Conservation (phyloP, 2,797 vertebrate species). For the Propithecus deckenii region DNA sequence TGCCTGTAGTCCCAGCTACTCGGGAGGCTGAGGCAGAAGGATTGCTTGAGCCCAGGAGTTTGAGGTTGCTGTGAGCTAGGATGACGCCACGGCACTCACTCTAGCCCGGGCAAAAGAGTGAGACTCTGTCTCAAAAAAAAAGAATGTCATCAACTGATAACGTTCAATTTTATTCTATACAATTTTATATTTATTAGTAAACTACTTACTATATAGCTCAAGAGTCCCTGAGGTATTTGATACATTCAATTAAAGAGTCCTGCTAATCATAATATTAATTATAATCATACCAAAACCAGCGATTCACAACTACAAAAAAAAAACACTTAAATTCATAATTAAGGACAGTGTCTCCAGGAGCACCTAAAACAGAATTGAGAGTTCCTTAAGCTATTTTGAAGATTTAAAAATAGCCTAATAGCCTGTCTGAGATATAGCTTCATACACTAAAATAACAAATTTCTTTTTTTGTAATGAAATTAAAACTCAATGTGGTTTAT, state of each 20-base stretch:
- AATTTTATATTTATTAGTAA: not conserved
- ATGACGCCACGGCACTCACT: no score
- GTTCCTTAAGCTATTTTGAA: not conserved
- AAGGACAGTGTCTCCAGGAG: not conserved
- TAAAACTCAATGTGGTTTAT: not conserved
- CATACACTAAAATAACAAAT: slow-evolving; percentile 1
- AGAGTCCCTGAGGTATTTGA: not conserved
- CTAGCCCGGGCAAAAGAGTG: no score
- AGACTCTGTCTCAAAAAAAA: no score
- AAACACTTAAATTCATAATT: not conserved
- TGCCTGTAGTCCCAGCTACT: no score
- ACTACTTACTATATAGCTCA: not conserved
- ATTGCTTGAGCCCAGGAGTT: no score
- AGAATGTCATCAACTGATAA: slow-evolving; percentile 11
- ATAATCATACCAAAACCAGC: not conserved
- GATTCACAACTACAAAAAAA: not conserved
- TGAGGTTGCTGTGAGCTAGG: no score
- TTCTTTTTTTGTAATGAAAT: not conserved
- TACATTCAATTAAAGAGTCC: not conserved
- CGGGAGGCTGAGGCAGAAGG: no score
- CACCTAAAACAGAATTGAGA: not conserved
- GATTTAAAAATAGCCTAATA: slow-evolving; percentile 23
- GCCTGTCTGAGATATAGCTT: not conserved
- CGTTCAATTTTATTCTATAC: slow-evolving; percentile 4
- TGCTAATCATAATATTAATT: not conserved